A percentile compares a stretch with the other conserved stretches of the same genome.
Conservation (phyloP, 2,113 vertebrate species). For the Triplophysa siluroides region DNA sequence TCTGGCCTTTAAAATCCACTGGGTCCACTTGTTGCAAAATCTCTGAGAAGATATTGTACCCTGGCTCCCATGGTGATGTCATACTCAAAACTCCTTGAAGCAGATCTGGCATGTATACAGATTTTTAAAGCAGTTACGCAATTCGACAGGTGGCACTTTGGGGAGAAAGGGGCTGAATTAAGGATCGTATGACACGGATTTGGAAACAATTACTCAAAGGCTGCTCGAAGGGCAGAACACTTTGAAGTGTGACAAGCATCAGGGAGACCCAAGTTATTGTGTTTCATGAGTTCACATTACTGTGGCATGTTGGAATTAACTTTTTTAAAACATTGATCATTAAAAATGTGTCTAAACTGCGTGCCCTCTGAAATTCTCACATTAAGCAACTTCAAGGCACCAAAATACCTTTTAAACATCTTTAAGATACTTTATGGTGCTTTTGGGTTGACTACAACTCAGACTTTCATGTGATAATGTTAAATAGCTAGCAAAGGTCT, state of each 20-base stretch:
- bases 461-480: no score
- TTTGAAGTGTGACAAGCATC: conserved; percentile 9
- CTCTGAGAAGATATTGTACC: conserved; percentile 68
- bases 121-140: conserved; percentile 64
- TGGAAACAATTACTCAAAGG: conserved; percentile 63
- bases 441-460: no score
- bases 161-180: conserved; percentile 56
- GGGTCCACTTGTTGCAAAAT: conserved; percentile 65
- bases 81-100: conserved; percentile 59
- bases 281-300: conserved; percentile 1
- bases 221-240: conserved; percentile 8
- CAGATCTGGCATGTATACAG: conserved; percentile 50
- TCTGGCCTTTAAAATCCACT: conserved; percentile 48
- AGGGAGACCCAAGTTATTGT: conserved; percentile 2
- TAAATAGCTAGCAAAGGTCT: not conserved
- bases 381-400: no score
- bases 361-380: not conserved
- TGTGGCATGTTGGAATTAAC: not conserved
- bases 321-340: not conserved
- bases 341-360: not conserved
- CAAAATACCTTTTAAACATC: no score
- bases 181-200: conserved; percentile 69
- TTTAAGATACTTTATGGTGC: not conserved
- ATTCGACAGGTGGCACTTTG: conserved; percentile 67
- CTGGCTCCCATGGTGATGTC: conserved; percentile 67